phyloP scores from a whole-genome alignment of 2,888 invertebrate genomes.

The Antheraea yamamai region DNA sequence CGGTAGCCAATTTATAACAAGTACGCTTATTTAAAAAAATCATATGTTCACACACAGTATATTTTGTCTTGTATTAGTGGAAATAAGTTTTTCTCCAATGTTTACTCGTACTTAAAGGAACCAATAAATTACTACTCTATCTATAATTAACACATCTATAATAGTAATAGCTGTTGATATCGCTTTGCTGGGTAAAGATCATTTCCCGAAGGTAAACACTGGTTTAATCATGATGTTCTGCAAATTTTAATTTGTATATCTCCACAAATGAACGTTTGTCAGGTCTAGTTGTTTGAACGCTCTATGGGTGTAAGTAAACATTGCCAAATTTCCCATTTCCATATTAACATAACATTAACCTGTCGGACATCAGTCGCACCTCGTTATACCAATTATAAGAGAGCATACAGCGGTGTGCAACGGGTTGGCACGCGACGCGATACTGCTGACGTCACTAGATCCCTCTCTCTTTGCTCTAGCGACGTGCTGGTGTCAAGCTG shows the following conservation, averaged over 20 bases:
- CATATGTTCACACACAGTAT: too few relatives aligned
- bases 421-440: not conserved
- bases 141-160: not conserved
- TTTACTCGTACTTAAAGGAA: too few relatives aligned
- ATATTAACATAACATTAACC: not conserved
- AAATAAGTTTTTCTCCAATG: too few relatives aligned
- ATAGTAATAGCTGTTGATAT: not conserved
- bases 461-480: not conserved
- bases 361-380: not conserved
- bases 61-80: too few relatives aligned
- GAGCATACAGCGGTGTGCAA: not conserved
- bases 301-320: not conserved
- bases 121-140: not conserved
- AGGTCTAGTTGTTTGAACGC: not conserved
- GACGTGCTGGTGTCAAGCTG: not conserved
- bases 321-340: conserved; percentile 3
- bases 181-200: not conserved
- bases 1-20: too few relatives aligned
- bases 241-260: not conserved
- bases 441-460: not conserved
- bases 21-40: too few relatives aligned
- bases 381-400: not conserved
- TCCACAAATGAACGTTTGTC: not conserved
- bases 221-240: not conserved
- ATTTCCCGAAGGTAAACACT: not conserved